These are phyloP conservation scores for Chondrosia reniformis DNA, from an alignment of 37 sponge, comb jelly and placozoan genomes.

Conservation along the genomic window DNA sequence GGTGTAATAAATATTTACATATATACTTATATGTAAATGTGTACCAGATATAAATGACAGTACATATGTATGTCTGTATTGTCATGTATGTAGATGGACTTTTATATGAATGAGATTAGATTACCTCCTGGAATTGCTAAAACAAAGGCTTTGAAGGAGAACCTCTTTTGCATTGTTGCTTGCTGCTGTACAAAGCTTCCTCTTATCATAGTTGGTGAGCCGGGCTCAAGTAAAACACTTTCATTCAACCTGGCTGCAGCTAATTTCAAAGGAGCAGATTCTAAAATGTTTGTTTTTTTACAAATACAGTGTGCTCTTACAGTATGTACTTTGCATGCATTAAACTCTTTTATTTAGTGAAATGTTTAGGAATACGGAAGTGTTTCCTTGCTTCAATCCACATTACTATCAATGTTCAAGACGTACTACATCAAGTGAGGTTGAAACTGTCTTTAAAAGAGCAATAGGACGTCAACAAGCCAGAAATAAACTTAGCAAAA, in stretches of 20 bases:
- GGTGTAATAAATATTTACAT: not conserved
- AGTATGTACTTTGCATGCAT: too few relatives aligned
- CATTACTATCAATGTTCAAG: constrained; percentile 92
- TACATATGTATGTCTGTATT: too few relatives aligned
- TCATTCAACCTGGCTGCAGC: constrained; percentile 86
- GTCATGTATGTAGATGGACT: constrained; percentile 40
- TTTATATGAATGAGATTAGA: constrained; percentile 42
- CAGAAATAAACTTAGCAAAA: too few relatives aligned
- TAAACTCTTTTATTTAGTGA: not conserved
- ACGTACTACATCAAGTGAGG: constrained; percentile 80
- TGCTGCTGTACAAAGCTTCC: constrained; percentile 80
- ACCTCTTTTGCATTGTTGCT: constrained; percentile 81
- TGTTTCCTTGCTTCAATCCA: constrained; percentile 70
- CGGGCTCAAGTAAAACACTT: constrained; percentile 89
- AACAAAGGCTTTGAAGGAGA: constrained; percentile 88
- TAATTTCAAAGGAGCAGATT: constrained; percentile 85
- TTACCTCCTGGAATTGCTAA: constrained; percentile 85
- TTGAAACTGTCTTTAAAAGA: constrained; percentile 80
- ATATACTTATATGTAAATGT: not conserved
- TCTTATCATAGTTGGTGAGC: constrained; percentile 89
- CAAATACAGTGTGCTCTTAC: too few relatives aligned
- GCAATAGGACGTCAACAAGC: constrained; percentile 74
- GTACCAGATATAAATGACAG: too few relatives aligned
- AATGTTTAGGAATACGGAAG: constrained; percentile 47
- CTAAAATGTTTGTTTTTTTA: constrained; percentile 4